Conservation (phyloP, 2,797 vertebrate genomes). For the Falco rusticolus region DNA sequence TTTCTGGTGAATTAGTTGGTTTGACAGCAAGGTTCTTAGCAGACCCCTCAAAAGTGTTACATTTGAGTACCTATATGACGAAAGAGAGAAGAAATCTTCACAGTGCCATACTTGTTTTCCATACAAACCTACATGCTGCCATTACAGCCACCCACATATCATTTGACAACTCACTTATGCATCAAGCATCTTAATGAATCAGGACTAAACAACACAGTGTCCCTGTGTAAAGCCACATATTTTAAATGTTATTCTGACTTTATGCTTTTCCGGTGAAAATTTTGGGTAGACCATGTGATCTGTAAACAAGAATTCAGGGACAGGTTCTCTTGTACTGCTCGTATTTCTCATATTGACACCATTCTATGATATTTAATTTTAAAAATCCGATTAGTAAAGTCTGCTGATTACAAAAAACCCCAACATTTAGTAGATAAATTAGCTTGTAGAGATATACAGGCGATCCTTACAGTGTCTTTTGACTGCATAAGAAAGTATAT, state of each 20-base stretch:
- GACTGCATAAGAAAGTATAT: slow-evolving; percentile 66
- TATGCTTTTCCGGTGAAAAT: slow-evolving; percentile 37
- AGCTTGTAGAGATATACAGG: slow-evolving; percentile 36
- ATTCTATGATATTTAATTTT: not conserved
- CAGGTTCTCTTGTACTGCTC: not conserved
- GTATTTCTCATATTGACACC: not conserved
- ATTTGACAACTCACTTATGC: slow-evolving; percentile 75
- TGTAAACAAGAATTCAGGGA: slow-evolving; percentile 29
- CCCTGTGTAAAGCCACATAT: slow-evolving; percentile 53
- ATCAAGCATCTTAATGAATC: slow-evolving; percentile 78
- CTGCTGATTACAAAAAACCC: not conserved
- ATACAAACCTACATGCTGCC: slow-evolving; percentile 83
- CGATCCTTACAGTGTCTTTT: slow-evolving; percentile 49
- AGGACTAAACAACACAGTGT: slow-evolving; percentile 66
- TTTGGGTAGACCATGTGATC: slow-evolving; percentile 28
- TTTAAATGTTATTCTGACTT: slow-evolving; percentile 66
- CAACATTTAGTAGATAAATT: slow-evolving; percentile 60
- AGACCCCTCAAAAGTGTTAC: slow-evolving; percentile 67
- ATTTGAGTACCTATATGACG: slow-evolving; percentile 73
- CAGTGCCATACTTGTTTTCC: slow-evolving; percentile 84
- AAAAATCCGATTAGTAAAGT: slow-evolving; percentile 18
- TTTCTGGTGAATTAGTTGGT: slow-evolving; percentile 68
- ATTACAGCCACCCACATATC: slow-evolving; percentile 81
- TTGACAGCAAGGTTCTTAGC: slow-evolving; percentile 62
- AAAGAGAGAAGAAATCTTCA: slow-evolving; percentile 76